phyloP scores from a whole-genome alignment of 2,888 invertebrate genomes.

The Agonopterix subpropinquella region DNA sequence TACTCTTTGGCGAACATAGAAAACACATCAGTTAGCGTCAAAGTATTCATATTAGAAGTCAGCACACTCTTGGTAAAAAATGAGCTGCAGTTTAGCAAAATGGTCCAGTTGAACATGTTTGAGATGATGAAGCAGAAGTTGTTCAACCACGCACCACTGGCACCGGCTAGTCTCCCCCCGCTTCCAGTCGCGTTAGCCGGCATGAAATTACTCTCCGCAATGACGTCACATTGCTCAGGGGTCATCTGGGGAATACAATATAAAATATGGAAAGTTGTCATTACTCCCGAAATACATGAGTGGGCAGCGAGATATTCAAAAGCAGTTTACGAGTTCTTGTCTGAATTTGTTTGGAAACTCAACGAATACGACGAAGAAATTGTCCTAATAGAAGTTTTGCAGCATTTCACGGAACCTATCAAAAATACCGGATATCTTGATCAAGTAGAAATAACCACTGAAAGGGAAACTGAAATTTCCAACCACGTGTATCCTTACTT shows the following conservation, averaged over 20 bases:
- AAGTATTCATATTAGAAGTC: constrained; percentile 27
- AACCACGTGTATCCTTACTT: constrained; percentile 20
- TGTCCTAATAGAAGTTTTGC: constrained; percentile 20
- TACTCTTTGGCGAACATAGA: constrained; percentile 20
- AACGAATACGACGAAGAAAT: constrained; percentile 26
- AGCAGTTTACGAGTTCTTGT: constrained; percentile 22
- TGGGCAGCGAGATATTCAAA: constrained; percentile 14
- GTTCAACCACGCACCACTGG: constrained; percentile 8
- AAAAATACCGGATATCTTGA: constrained; percentile 17
- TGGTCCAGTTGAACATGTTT: constrained; percentile 20
- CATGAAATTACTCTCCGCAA: constrained; percentile 18
- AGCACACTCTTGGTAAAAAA: constrained; percentile 25
- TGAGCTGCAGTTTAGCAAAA: constrained; percentile 32
- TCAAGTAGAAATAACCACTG: constrained; percentile 15
- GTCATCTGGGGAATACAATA: constrained; percentile 18
- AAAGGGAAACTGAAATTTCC: constrained; percentile 17
- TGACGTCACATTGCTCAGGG: constrained; percentile 26
- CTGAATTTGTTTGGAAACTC: constrained; percentile 26
- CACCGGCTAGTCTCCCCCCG: constrained; percentile 17
- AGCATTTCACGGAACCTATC: constrained; percentile 23
- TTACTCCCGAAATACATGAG: constrained; percentile 14
- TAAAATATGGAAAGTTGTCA: constrained; percentile 21
- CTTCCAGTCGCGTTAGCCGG: constrained; percentile 8
- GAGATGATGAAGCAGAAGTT: constrained; percentile 7
- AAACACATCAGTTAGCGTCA: constrained; percentile 19